Evolutionary conservation across 2,113 vertebrate genomes (phyloP).

Genomic region (Crotalus viridis): DNA sequence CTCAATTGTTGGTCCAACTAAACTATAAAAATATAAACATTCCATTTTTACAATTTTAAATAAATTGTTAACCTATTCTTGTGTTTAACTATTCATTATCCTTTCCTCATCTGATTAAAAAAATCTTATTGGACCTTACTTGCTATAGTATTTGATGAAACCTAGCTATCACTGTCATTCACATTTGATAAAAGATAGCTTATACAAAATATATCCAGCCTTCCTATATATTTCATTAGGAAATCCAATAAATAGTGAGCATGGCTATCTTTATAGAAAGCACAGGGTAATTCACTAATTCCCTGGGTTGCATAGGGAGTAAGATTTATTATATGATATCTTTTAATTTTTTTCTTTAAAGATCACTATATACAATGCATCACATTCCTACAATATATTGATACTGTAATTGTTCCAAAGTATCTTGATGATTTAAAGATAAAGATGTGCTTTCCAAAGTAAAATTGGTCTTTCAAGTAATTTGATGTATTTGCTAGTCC

Average conservation of each 20-base stretch:
- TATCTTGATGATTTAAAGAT: neutral
- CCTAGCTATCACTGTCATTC: neutral
- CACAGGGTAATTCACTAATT: neutral
- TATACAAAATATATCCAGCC: neutral
- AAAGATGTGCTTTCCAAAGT: neutral
- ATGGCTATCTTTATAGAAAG: neutral
- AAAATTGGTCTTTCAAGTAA: neutral
- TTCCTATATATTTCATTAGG: neutral
- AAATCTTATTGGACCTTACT: neutral
- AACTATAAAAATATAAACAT: neutral
- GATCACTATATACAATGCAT: neutral
- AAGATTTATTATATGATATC: neutral
- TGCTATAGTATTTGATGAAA: neutral
- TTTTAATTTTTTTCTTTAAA: neutral
- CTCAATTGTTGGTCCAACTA: neutral
- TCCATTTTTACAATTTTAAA: neutral
- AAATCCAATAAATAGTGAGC: neutral
- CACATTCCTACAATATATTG: neutral
- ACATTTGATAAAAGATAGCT: neutral
- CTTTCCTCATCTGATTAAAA: neutral
- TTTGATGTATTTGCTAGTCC: neutral
- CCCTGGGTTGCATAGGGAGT: neutral
- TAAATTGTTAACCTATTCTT: neutral
- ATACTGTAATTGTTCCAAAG: neutral
- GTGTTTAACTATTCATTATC: neutral